Percentiles rank a stretch among this genome's conserved stretches.
These are phyloP conservation scores for Oceanites oceanicus DNA, from an alignment of 2,113 vertebrate genomes.

Conservation along the genomic window DNA sequence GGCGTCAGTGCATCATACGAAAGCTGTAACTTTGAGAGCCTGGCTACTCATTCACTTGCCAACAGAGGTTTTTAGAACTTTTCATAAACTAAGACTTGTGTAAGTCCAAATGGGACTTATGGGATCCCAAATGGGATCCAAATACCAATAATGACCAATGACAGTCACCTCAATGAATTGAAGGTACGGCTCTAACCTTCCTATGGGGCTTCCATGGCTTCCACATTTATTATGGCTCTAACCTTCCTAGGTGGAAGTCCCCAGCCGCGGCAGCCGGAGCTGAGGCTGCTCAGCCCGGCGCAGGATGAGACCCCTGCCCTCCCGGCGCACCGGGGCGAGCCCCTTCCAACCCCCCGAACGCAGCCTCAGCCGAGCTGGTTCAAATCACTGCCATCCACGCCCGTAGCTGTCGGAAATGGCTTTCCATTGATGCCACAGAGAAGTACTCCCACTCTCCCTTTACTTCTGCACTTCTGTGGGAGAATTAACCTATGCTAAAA, in stretches of 20 bases:
- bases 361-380: background rate
- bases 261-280: background rate
- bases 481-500: background rate
- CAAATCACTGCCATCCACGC: background rate
- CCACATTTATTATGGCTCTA: too few relatives aligned
- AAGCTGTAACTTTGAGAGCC: background rate
- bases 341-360: background rate
- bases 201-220: too few relatives aligned
- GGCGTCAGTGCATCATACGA: background rate
- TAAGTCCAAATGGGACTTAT: background rate
- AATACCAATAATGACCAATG: rapidly evolving
- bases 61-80: background rate
- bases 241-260: background rate
- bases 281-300: background rate
- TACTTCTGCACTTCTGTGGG: background rate
- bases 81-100: background rate
- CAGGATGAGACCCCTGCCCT: background rate
- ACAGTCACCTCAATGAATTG: background rate
- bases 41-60: background rate
- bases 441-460: background rate
- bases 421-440: background rate
- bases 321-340: background rate
- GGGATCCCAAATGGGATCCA: background rate
- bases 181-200: background rate
- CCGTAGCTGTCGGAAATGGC: rapidly evolving